A percentile compares a stretch with the other conserved stretches of the same genome.
Evolutionary conservation across 2,888 invertebrate genomes (phyloP).

Genomic region (Himalopsyche japonica): DNA sequence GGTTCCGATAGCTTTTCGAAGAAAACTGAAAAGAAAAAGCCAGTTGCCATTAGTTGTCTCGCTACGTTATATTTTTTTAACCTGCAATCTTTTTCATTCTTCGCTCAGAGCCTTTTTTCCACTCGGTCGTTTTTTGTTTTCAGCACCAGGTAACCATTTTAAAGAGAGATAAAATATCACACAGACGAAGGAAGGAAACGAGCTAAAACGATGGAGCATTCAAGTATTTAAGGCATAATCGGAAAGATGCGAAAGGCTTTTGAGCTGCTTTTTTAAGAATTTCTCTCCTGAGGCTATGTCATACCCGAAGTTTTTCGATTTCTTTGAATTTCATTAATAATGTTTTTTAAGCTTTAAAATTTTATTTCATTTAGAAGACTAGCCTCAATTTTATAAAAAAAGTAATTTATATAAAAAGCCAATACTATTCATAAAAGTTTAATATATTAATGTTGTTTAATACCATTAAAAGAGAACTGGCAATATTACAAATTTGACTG

Average conservation of each 20-base stretch:
- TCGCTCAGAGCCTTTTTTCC: slow-evolving; percentile 3
- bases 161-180: slow-evolving; percentile 16
- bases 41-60: slow-evolving; percentile 15
- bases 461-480: too few species aligned
- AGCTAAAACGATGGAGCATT: background rate
- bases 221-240: background rate
- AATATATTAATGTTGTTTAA: too few species aligned
- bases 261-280: background rate
- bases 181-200: background rate
- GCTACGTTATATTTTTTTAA: slow-evolving; percentile 2
- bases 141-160: slow-evolving; percentile 9
- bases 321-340: too few species aligned
- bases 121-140: background rate
- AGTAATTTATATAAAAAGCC: too few species aligned
- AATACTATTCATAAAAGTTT: too few species aligned
- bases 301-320: background rate
- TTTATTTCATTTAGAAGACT: too few species aligned
- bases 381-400: too few species aligned
- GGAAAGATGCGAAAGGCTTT: background rate
- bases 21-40: slow-evolving; percentile 13
- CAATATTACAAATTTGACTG: too few species aligned
- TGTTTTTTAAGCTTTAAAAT: too few species aligned
- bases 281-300: background rate
- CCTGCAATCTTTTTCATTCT: slow-evolving; percentile 11
- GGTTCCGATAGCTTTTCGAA: background rate